A percentile compares a stretch with the other conserved stretches of the same genome.
phyloP scores from a whole-genome alignment of 2,797 vertebrate genomes.

The Platalea minor region DNA sequence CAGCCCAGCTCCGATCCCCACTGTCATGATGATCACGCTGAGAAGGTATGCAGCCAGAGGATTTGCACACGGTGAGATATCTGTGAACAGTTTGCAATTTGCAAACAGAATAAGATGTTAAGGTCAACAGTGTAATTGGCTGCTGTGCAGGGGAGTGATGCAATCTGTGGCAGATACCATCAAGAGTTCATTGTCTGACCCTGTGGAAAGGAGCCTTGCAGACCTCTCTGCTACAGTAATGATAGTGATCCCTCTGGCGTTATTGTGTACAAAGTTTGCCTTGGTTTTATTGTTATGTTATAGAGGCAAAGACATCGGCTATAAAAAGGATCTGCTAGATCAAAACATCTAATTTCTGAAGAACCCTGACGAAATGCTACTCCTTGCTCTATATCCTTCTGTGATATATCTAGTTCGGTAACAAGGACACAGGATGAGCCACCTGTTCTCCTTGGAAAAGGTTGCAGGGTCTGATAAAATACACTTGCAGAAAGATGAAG shows the following conservation, averaged over 20 bases:
- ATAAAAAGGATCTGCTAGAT: neutral
- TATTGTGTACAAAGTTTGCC: neutral
- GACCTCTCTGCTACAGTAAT: neutral
- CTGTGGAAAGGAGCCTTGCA: too few species aligned
- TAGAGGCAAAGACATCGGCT: neutral
- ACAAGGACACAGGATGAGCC: neutral
- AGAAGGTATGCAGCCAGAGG: neutral
- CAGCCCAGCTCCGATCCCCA: neutral
- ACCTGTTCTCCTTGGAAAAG: neutral
- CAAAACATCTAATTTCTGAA: neutral
- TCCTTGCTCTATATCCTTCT: neutral
- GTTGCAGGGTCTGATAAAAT: neutral
- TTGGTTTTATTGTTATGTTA: neutral
- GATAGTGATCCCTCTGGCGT: neutral
- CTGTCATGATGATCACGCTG: rapidly evolving
- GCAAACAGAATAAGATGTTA: neutral
- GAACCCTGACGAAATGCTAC: neutral
- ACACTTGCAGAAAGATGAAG: neutral
- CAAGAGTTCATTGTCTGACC: neutral
- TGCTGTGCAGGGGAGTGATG: neutral
- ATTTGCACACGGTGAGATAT: too few species aligned
- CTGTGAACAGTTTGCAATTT: too few species aligned
- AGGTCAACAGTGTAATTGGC: neutral
- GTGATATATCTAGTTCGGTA: rapidly evolving
- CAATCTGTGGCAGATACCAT: neutral